These are phyloP conservation scores for Pedetes capensis DNA, from an alignment of 2,113 vertebrate species.

Conservation along the genomic window DNA sequence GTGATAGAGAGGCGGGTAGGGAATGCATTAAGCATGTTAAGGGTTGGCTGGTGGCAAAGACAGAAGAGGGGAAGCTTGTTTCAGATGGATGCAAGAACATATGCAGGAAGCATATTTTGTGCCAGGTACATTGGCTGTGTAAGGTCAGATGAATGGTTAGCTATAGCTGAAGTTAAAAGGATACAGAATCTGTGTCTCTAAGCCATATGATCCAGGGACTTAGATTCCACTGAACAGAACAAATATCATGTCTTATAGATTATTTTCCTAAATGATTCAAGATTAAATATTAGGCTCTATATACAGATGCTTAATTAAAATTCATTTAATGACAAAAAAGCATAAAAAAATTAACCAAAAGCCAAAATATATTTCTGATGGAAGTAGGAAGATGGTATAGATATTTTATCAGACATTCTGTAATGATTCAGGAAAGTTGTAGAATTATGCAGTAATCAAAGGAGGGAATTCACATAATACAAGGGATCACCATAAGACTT, in stretches of 20 bases:
- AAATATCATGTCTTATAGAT: neutral
- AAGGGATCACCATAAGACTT: constrained; percentile 29
- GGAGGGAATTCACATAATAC: neutral
- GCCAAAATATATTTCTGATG: neutral
- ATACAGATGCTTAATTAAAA: neutral
- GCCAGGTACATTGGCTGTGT: neutral
- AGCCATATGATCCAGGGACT: neutral
- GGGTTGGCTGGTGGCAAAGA: neutral
- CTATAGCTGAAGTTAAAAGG: neutral
- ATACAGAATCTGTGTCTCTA: neutral
- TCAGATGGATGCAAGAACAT: neutral
- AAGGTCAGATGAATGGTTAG: neutral
- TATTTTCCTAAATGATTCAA: neutral
- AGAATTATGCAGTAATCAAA: constrained; percentile 45
- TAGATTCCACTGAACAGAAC: neutral
- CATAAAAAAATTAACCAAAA: constrained; percentile 18
- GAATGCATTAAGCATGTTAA: neutral
- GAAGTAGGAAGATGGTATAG: neutral
- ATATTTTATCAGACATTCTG: neutral
- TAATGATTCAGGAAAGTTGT: neutral
- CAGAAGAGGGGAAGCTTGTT: neutral
- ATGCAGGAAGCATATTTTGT: neutral
- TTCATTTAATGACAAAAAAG: neutral
- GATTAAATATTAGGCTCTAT: neutral
- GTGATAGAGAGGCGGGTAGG: neutral